Evolutionary conservation across 2,797 vertebrate genomes (phyloP).

Genomic region (Sebastes miniatus): DNA sequence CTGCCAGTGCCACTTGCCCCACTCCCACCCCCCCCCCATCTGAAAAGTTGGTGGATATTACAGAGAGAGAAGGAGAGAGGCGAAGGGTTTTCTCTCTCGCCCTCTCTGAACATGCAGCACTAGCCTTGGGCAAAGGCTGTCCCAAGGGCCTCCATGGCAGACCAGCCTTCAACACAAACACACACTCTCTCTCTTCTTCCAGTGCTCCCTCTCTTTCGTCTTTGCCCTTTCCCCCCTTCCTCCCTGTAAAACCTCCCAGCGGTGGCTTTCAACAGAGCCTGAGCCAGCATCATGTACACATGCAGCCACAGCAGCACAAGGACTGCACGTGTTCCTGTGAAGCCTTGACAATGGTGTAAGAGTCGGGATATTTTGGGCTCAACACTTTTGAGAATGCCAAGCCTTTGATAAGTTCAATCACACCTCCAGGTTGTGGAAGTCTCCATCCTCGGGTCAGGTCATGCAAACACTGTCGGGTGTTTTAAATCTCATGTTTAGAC

Average conservation of each 20-base stretch:
- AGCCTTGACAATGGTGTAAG: neutral
- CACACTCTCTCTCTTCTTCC: neutral
- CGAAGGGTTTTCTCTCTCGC: neutral
- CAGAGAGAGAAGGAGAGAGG: constrained; percentile 6
- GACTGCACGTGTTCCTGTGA: constrained; percentile 18
- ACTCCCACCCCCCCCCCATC: neutral
- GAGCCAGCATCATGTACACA: constrained; percentile 17
- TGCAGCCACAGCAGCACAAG: neutral
- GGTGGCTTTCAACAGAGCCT: constrained; percentile 24
- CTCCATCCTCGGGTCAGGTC: neutral
- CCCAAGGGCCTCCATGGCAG: constrained; percentile 36
- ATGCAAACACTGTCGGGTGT: neutral
- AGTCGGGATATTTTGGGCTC: constrained; percentile 9
- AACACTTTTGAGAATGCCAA: neutral
- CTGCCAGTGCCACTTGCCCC: constrained; percentile 32
- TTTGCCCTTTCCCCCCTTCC: constrained; percentile 18
- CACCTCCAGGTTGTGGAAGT: neutral
- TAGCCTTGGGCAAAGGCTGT: constrained; percentile 44
- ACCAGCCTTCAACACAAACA: neutral
- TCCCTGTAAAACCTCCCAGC: constrained; percentile 19
- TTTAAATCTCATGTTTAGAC: constrained; percentile 2
- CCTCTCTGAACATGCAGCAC: constrained; percentile 35
- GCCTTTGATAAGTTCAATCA: constrained; percentile 28
- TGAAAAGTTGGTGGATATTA: constrained; percentile 15
- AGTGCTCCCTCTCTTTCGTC: constrained; percentile 8